These are phyloP conservation scores for Eupithecia insigniata DNA, from an alignment of 2,888 invertebrate genomes.

Conservation along the genomic window DNA sequence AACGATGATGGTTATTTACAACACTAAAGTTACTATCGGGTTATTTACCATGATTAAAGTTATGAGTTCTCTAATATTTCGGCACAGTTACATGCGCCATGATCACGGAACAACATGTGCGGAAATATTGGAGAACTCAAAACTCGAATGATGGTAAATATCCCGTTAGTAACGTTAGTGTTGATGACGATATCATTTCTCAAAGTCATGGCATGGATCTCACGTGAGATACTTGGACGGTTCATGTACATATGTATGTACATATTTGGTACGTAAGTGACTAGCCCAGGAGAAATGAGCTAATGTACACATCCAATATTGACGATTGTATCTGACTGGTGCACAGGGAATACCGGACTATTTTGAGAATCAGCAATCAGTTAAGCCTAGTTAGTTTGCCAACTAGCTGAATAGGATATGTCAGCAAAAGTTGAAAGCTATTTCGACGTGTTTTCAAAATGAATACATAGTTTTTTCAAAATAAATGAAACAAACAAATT, in stretches of 20 bases:
- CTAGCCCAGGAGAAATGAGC: slow-evolving; percentile 65
- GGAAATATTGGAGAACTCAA: too few species aligned
- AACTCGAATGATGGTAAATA: too few species aligned
- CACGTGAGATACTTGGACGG: slow-evolving; percentile 49
- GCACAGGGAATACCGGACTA: slow-evolving; percentile 18
- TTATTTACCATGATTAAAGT: too few species aligned
- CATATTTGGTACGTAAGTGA: slow-evolving; percentile 63
- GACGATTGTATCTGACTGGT: slow-evolving; percentile 49
- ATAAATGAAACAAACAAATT: background rate
- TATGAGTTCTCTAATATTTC: too few species aligned
- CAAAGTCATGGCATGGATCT: slow-evolving; percentile 16
- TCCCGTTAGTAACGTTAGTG: too few species aligned
- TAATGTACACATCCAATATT: slow-evolving; percentile 65
- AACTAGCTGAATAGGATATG: background rate
- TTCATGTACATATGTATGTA: too few species aligned
- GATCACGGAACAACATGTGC: too few species aligned
- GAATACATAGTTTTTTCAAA: background rate
- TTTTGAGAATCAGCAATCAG: slow-evolving; percentile 7
- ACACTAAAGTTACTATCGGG: too few species aligned
- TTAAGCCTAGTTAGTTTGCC: background rate
- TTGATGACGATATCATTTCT: background rate
- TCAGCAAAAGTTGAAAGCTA: background rate
- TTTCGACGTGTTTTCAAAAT: background rate
- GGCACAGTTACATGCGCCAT: too few species aligned
- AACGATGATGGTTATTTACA: too few species aligned